Base-by-base conservation (phyloP, 2,888 invertebrate genomes). In the Nycteola revayana region DNA sequence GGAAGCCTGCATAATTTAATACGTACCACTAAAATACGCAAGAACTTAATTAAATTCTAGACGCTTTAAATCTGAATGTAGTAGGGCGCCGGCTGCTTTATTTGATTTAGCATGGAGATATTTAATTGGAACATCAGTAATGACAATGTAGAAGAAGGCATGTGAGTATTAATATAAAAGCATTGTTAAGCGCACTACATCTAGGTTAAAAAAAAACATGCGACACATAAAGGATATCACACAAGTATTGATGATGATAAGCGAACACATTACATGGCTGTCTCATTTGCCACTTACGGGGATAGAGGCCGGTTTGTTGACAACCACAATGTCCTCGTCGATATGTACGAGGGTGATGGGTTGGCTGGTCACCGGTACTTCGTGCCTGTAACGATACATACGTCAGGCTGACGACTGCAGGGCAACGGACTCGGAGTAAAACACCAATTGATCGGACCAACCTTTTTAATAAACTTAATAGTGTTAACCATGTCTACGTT, bases 251-350 rank as follows among this genome's bases (percentile, higher is more conserved):
- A 94, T 91, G 90, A 90, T 69, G 76, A 91, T 92, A 76, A 95
- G 94, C 94, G 92, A 94, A 94, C 90, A 94, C 71, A 79, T 74
- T 75, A 74, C 64, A 93, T 93, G 93, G 93, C 93, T 88, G 93
- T 93, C 93, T 91, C 93, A 92, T 90, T 92, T 92, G 94, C 94
- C 94, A 96, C 96, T 96, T 96, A 98, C 97, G 90, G 98, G 99
- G 92, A 99, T 97, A 90, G 98, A 98, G 90, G 98, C 96, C 86
- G 99, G 98, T 94, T 99, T 99, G 94, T 99, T 97, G 90, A 99
- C 96, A 90, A 99, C 99, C 91, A 99, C 94, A 91, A 99, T 93
- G 92, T 99, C 98, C 90, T 98, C 97, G 91, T 96, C 97, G 93
- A 98, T 96, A 91, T 96, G 95, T 84, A 99, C 94, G 90, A 99